phyloP scores from a whole-genome alignment of 2,113 vertebrate species.

The Heptranchias perlo region DNA sequence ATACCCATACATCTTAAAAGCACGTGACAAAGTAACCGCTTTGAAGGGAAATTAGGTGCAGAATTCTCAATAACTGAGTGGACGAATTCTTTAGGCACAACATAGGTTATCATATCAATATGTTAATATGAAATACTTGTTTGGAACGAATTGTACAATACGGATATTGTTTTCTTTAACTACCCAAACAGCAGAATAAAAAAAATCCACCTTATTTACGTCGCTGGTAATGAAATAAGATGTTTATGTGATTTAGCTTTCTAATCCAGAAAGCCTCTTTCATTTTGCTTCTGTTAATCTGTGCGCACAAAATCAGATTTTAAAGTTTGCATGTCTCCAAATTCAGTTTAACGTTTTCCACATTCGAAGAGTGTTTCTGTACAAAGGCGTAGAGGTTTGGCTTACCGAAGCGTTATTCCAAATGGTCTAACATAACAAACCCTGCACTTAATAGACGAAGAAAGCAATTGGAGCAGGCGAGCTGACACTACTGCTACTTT shows the following conservation, averaged over 20 bases:
- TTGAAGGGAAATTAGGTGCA: neutral
- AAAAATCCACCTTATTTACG: neutral
- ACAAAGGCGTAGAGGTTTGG: neutral
- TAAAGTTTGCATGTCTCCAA: neutral
- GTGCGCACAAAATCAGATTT: neutral
- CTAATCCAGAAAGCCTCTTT: neutral
- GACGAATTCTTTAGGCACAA: neutral
- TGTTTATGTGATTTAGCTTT: neutral
- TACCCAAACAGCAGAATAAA: neutral
- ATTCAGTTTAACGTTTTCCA: neutral
- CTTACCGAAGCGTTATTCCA: neutral
- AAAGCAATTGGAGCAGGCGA: constrained; percentile 1
- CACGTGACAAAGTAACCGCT: constrained; percentile 11
- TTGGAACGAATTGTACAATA: neutral
- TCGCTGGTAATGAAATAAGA: neutral
- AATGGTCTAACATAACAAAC: neutral
- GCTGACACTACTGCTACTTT: neutral
- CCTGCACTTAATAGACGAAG: neutral
- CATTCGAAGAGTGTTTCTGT: neutral
- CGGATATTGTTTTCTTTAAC: neutral
- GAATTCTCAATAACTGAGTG: neutral
- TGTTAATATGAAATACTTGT: neutral
- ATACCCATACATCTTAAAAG: neutral
- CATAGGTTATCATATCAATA: neutral
- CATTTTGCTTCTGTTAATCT: neutral